Evolutionary conservation across 2,113 vertebrate genomes (phyloP).

Genomic region (Pelmatolapia mariae): DNA sequence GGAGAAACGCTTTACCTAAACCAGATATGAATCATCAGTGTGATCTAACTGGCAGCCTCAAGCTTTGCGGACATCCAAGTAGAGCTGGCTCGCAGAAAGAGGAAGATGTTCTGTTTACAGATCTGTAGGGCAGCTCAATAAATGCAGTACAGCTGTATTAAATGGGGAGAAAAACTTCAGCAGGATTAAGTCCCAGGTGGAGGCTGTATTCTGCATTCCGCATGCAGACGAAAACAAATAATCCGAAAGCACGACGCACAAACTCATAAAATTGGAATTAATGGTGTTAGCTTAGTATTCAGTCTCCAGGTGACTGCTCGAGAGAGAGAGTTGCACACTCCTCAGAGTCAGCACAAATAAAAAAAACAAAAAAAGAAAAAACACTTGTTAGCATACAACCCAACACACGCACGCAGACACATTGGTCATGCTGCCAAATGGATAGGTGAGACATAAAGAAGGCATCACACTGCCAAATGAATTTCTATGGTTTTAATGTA

Average conservation of each 20-base stretch:
- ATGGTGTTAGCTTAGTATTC: background rate
- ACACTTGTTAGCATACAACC: background rate
- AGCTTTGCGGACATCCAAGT: background rate
- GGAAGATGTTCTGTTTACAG: background rate
- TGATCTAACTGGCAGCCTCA: background rate
- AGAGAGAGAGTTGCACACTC: background rate
- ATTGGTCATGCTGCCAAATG: background rate
- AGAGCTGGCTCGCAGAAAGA: background rate
- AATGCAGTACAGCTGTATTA: background rate
- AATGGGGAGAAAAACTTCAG: background rate
- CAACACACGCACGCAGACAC: background rate
- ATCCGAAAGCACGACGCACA: background rate
- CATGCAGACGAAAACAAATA: background rate
- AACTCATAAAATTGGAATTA: background rate
- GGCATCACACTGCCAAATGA: background rate
- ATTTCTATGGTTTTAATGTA: background rate
- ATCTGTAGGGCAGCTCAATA: background rate
- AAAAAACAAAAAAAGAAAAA: background rate
- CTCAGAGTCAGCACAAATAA: background rate
- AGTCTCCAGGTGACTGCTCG: background rate
- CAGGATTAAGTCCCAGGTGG: background rate
- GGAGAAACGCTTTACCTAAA: background rate
- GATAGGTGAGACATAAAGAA: background rate
- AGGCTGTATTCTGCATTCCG: background rate
- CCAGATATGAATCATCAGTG: background rate